phyloP scores from a whole-genome alignment of 2,888 invertebrate genomes.

The Polydrusus cervinus region DNA sequence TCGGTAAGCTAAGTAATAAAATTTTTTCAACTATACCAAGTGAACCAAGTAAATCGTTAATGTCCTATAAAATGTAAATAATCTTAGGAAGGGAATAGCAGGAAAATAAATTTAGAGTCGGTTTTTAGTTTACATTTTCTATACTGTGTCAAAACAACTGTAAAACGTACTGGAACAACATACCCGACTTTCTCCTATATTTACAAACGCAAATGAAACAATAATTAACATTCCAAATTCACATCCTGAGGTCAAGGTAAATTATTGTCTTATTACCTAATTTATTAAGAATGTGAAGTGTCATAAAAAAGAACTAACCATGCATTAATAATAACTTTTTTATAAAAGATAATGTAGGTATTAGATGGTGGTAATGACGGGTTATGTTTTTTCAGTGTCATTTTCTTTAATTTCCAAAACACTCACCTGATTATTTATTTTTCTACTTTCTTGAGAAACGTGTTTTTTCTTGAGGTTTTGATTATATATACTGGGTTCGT shows the following conservation, averaged over 20 bases:
- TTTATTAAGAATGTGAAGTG: conserved; percentile 36
- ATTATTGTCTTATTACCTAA: conserved; percentile 45
- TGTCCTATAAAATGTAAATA: no score
- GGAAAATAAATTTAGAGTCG: no score
- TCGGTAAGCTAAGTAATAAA: no score
- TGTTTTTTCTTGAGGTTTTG: no score
- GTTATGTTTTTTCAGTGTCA: not conserved
- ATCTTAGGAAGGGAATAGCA: no score
- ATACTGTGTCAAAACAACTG: no score
- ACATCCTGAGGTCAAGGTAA: conserved; percentile 48
- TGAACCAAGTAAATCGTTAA: no score
- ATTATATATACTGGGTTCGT: no score
- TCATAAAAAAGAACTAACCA: conserved; percentile 2
- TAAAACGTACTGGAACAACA: no score
- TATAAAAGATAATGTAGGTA: conserved; percentile 5
- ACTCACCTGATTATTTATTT: conserved; percentile 8
- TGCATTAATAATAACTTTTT: not conserved
- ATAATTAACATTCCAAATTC: conserved; percentile 46
- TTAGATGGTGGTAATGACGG: not conserved
- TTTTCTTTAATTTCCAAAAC: not conserved
- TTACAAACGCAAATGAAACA: conserved; percentile 7
- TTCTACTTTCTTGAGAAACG: not conserved
- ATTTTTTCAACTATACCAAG: no score
- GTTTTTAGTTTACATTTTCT: no score
- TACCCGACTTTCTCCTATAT: not conserved